Evolutionary conservation across 2,888 invertebrate species (phyloP).

Genomic region (Serripes groenlandicus): DNA sequence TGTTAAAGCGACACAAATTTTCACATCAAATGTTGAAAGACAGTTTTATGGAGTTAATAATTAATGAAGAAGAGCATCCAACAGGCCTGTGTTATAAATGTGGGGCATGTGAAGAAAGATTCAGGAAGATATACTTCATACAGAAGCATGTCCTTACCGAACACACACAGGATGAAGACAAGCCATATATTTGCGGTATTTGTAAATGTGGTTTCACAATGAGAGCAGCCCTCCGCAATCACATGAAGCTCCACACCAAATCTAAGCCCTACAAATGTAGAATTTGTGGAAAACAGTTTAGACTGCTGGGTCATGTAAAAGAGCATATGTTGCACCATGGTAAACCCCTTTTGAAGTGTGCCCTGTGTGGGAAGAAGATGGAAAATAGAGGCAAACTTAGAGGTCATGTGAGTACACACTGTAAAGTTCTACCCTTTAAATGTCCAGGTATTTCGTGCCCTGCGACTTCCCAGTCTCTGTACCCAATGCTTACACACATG

Average conservation of each 20-base stretch:
- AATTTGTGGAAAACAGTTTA: constrained; percentile 46
- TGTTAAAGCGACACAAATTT: constrained; percentile 4
- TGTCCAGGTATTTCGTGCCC: constrained; percentile 30
- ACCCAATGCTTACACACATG: constrained; percentile 1
- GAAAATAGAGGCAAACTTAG: constrained; percentile 11
- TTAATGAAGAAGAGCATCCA: constrained; percentile 14
- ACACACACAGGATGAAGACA: constrained; percentile 49
- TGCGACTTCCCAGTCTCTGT: constrained; percentile 1
- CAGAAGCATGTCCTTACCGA: constrained; percentile 38
- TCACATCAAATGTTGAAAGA: background rate
- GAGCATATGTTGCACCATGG: constrained; percentile 52
- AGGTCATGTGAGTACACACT: constrained; percentile 27
- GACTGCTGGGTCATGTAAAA: constrained; percentile 49
- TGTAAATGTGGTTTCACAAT: constrained; percentile 59
- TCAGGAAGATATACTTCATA: constrained; percentile 31
- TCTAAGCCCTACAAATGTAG: constrained; percentile 48
- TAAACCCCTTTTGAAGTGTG: constrained; percentile 15
- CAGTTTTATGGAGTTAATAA: background rate
- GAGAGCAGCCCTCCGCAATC: constrained; percentile 34
- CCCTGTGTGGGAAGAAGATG: constrained; percentile 34
- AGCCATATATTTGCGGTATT: constrained; percentile 43
- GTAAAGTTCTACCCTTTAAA: constrained; percentile 38
- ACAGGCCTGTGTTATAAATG: constrained; percentile 35
- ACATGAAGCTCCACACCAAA: constrained; percentile 55
- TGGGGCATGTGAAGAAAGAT: constrained; percentile 41